A percentile compares a stretch with the other conserved stretches of the same genome.
These are phyloP conservation scores for Arnoldichthys spilopterus DNA, from an alignment of 2,797 vertebrate genomes.

Conservation along the genomic window DNA sequence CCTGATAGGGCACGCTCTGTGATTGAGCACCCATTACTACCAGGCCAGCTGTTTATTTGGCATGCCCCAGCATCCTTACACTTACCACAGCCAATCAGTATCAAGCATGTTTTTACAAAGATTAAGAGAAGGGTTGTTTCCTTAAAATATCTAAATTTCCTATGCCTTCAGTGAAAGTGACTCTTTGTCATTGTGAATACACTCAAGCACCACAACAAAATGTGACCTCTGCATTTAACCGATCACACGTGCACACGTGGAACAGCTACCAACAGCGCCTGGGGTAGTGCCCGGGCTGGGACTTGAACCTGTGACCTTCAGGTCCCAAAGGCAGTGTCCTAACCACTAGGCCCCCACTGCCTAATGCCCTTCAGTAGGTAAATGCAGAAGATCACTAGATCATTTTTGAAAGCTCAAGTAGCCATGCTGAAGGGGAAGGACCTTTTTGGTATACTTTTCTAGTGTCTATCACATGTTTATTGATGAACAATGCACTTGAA, in stretches of 20 bases:
- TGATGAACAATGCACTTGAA: neutral
- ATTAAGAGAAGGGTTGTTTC: neutral
- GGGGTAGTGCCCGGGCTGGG: too few species aligned
- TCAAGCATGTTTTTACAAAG: slow-evolving; percentile 8
- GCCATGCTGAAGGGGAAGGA: neutral
- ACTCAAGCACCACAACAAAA: too few species aligned
- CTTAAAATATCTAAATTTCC: slow-evolving; percentile 6
- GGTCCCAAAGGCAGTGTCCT: too few species aligned
- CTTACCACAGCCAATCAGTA: slow-evolving; percentile 13
- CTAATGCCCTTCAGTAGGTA: too few species aligned
- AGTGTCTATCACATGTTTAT: neutral
- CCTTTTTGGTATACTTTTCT: neutral
- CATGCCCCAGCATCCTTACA: slow-evolving; percentile 12
- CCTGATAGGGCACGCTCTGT: slow-evolving; percentile 69
- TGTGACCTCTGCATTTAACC: too few species aligned
- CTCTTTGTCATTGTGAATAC: too few species aligned
- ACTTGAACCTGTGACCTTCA: too few species aligned
- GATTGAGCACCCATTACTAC: slow-evolving; percentile 73
- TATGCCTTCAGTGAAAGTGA: too few species aligned
- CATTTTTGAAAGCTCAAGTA: neutral
- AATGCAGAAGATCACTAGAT: neutral
- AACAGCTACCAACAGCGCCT: too few species aligned
- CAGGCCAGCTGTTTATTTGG: slow-evolving; percentile 70
- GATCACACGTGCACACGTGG: too few species aligned
- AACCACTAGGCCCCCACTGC: too few species aligned